These are phyloP conservation scores for Ophthalmolycus amberensis DNA, from an alignment of 2,113 vertebrate species.

Conservation along the genomic window DNA sequence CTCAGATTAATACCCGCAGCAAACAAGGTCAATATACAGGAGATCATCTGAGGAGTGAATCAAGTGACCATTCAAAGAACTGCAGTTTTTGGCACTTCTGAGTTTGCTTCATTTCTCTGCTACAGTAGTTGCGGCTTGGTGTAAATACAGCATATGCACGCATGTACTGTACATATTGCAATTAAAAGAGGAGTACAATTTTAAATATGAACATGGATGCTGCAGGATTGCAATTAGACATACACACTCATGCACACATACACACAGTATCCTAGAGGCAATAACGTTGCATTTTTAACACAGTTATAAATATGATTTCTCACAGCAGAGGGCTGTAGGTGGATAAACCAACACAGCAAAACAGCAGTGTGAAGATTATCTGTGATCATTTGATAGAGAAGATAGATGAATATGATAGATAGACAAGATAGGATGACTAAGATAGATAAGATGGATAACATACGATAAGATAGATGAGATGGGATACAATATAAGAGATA, in stretches of 20 bases:
- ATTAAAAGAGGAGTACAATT: too few relatives aligned
- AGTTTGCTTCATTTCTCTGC: too few relatives aligned
- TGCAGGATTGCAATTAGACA: too few relatives aligned
- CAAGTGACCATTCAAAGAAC: too few relatives aligned
- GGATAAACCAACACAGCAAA: constrained; percentile 52
- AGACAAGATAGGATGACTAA: not conserved
- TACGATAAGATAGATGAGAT: not conserved
- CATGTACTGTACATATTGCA: too few relatives aligned
- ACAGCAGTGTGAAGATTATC: constrained; percentile 38
- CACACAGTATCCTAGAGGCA: not conserved
- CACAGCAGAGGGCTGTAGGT: constrained; percentile 60
- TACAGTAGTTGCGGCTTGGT: too few relatives aligned
- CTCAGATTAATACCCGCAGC: too few relatives aligned
- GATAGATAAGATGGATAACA: not conserved
- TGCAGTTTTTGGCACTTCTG: too few relatives aligned
- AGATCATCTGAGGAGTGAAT: not conserved
- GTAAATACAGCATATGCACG: too few relatives aligned
- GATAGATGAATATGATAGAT: not conserved
- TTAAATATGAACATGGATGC: not conserved
- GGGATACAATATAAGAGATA: not conserved
- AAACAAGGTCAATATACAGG: not conserved
- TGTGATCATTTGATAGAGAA: not conserved
- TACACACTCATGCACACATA: not conserved
- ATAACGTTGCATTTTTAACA: constrained; percentile 27
- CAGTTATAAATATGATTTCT: constrained; percentile 58